phyloP scores from a whole-genome alignment of 2,113 vertebrate species.

The Ornithorhynchus anatinus region DNA sequence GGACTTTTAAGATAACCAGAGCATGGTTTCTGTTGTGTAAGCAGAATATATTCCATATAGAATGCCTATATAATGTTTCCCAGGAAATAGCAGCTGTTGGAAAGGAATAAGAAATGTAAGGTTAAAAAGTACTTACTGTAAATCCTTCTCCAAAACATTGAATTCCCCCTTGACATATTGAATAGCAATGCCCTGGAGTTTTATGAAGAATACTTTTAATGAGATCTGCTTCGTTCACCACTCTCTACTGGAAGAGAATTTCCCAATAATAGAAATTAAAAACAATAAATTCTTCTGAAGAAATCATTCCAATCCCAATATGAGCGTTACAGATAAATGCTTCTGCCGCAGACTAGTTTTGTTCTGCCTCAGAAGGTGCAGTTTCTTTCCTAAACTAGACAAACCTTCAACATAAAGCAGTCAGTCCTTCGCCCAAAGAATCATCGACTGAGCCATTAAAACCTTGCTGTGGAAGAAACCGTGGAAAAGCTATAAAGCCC shows the following conservation, averaged over 20 bases:
- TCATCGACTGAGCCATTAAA: too few species aligned
- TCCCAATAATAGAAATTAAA: constrained; percentile 17
- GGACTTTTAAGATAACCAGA: neutral
- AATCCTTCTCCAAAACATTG: neutral
- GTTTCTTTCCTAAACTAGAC: constrained; percentile 3
- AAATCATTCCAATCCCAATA: neutral
- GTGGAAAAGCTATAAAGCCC: neutral
- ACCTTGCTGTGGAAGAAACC: too few species aligned
- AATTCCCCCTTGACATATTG: neutral
- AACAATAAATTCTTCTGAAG: constrained; percentile 15
- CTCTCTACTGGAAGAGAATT: constrained; percentile 18
- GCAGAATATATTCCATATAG: neutral
- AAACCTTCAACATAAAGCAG: neutral
- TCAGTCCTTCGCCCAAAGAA: neutral
- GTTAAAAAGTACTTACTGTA: constrained; percentile 9
- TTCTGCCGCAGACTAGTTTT: neutral
- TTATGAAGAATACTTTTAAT: neutral
- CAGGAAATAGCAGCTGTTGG: neutral
- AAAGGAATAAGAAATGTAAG: constrained; percentile 18
- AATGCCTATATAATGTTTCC: constrained; percentile 9
- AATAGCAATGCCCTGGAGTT: neutral
- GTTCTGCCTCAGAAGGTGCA: constrained; percentile 6
- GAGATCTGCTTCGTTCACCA: neutral
- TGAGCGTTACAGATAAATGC: neutral
- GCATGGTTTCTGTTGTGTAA: neutral